A percentile compares a stretch with the other conserved stretches of the same genome.
These are phyloP conservation scores for Pollimyrus isidori DNA, from an alignment of 2,113 vertebrate genomes.

Conservation along the genomic window DNA sequence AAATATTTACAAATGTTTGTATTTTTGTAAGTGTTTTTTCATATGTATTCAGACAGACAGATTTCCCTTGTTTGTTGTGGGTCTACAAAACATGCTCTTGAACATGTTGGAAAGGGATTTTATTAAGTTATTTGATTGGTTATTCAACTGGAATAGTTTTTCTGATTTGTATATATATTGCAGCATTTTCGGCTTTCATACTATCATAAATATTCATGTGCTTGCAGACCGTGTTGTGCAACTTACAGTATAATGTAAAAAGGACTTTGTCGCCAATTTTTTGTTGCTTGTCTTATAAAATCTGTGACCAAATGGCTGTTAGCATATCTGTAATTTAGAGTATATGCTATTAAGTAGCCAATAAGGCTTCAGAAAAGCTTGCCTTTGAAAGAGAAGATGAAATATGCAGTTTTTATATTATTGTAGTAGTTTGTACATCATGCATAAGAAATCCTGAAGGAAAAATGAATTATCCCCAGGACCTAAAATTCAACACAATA, in stretches of 20 bases:
- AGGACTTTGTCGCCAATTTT: not conserved
- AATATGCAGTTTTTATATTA: not conserved
- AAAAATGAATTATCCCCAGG: not conserved
- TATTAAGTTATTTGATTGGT: not conserved
- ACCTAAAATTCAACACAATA: not conserved
- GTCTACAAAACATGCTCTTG: not conserved
- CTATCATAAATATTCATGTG: slow-evolving; percentile 8
- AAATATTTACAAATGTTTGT: not conserved
- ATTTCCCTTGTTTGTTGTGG: not conserved
- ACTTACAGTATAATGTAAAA: not conserved
- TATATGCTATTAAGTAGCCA: not conserved
- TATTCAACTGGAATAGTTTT: not conserved
- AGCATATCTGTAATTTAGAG: not conserved
- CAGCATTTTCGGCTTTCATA: not conserved
- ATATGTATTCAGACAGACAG: not conserved
- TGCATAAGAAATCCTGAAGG: not conserved
- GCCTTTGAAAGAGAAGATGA: not conserved
- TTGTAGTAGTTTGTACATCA: not conserved
- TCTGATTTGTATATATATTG: not conserved
- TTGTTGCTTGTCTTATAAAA: not conserved
- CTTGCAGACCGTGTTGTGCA: not conserved
- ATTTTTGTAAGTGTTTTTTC: not conserved
- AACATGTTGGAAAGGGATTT: not conserved
- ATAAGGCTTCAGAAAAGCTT: not conserved
- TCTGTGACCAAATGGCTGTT: not conserved